Evolutionary conservation across 2,797 vertebrate species (phyloP).

Genomic region (Sebastes iracundus): DNA sequence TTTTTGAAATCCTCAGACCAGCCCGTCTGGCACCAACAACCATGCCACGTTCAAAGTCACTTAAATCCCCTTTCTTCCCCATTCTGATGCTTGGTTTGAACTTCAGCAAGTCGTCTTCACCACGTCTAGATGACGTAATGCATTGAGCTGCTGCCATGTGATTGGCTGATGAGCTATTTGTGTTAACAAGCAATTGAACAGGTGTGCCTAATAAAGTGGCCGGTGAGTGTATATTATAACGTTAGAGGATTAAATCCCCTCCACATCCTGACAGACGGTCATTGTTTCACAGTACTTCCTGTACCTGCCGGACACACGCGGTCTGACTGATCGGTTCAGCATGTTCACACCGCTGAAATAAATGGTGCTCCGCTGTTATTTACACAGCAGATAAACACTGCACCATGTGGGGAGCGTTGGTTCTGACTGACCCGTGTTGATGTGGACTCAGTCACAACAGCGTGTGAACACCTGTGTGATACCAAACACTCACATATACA

Average conservation of each 20-base stretch:
- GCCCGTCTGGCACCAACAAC: too few species aligned
- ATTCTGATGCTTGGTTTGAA: rapidly evolving
- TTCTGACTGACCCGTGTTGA: neutral
- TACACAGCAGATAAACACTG: constrained; percentile 15
- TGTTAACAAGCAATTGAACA: too few species aligned
- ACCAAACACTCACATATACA: neutral
- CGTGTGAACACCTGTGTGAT: constrained; percentile 18
- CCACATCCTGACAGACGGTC: neutral
- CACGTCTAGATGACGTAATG: too few species aligned
- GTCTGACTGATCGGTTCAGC: neutral
- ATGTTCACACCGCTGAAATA: neutral
- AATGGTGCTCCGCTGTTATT: constrained; percentile 9
- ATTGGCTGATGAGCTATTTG: too few species aligned
- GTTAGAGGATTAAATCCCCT: neutral
- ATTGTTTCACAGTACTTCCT: neutral
- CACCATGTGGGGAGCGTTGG: neutral
- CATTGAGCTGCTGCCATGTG: too few species aligned
- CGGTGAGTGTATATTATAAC: neutral
- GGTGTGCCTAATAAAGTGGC: too few species aligned
- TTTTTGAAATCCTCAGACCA: too few species aligned
- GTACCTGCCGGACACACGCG: constrained; percentile 10
- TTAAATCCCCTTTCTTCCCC: too few species aligned
- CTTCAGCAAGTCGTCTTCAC: too few species aligned
- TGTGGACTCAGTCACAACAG: neutral
- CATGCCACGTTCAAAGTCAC: too few species aligned